Base-by-base conservation (phyloP, 2,113 vertebrate species). In the Rhea americana region DNA sequence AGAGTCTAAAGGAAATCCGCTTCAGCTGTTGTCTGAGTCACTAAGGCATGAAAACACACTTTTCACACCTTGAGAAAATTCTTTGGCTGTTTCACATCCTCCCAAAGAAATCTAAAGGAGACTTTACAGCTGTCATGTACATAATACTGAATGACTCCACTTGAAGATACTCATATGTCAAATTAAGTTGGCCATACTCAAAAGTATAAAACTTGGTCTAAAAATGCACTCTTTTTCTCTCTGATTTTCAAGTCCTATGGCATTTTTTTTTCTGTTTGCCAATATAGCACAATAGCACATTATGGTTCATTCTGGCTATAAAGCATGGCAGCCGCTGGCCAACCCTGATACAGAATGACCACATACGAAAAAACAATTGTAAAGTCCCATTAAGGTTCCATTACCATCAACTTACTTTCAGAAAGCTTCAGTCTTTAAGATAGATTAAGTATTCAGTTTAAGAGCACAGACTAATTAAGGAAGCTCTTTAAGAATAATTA, bases 11-110 rank as follows among this genome's bases (percentile, higher is more conserved):
- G 66, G 48, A 81, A 88, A 93, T 61, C 39, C 5, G 5, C 83
- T 85, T 91, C 82, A 96, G 89, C 65, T 88, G 87, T 75, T 94
- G 71, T 74, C 65, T 88, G 76, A 75, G 87, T 68, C 65, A 61
- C 43, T 5, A 30, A 19, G 51, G 61, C 47, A 85, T 13, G 43
- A 55, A 91, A 82, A 85, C 28, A 77, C 0, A 1, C 43, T 86
- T 92, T 82, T 83, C 1, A 5, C 30, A 81, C 55, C 59, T 85
- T 28, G 17, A 37, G 55, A 91, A 92, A 82, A 71, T 55, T 55
- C 65, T 85, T 71, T 1, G 71, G 47, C 26, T 83, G 50, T 71
- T 85, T 81, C 51, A 88, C 28, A n/a, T 39, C 63, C 47, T 83
- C 88, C 43, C 28, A 61, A 79, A 80, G 75, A 39, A 35, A 85